Percentiles rank a stretch among this genome's conserved stretches.
phyloP scores from a whole-genome alignment of 2,797 vertebrate genomes.

The Emys orbicularis region DNA sequence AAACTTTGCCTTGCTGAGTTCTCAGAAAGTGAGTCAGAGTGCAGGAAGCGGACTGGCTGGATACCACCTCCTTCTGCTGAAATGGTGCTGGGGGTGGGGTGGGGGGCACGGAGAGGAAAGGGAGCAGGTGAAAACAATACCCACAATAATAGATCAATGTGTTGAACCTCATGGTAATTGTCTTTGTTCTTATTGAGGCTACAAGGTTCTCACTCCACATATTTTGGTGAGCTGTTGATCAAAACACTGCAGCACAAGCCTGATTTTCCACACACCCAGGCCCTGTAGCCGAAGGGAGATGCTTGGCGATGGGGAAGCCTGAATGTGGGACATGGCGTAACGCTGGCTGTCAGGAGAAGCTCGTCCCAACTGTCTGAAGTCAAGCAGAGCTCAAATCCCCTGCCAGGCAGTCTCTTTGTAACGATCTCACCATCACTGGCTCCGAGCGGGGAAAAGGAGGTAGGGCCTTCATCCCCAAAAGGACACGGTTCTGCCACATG shows the following conservation, averaged over 20 bases:
- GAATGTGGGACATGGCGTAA: not conserved
- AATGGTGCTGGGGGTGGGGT: not conserved
- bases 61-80: not conserved
- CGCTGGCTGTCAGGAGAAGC: not conserved
- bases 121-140: constrained; percentile 19
- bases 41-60: constrained; percentile 35
- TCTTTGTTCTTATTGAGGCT: not conserved
- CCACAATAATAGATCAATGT: not conserved
- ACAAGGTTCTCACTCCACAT: not conserved
- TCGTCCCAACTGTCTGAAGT: not conserved
- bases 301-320: not conserved
- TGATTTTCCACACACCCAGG: not conserved
- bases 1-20: constrained; percentile 54
- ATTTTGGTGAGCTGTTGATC: not conserved
- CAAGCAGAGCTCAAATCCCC: not conserved
- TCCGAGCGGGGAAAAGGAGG: not conserved
- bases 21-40: constrained; percentile 55
- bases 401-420: not conserved
- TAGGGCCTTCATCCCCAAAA: not conserved
- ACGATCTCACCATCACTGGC: too few species aligned
- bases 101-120: not conserved
- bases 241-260: not conserved
- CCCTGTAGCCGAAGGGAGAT: not conserved
- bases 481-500: not conserved
- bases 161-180: not conserved